Evolutionary conservation across 2,797 vertebrate genomes (phyloP).

Genomic region (Stomatorhinus walkeri): DNA sequence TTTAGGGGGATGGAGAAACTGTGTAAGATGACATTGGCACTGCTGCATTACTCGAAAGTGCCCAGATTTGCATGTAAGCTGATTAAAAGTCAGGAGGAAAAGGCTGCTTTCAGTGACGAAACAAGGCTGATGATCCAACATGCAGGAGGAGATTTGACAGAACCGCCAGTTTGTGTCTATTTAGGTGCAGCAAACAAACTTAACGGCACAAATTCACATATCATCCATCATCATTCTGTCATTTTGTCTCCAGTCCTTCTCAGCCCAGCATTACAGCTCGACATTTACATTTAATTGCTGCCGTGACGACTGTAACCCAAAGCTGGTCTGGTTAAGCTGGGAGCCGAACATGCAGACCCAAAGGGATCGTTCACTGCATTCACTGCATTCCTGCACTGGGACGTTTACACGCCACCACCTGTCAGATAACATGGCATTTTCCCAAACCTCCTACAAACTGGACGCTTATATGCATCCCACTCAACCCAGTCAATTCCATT

Average conservation of each 20-base stretch:
- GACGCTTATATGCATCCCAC: background rate
- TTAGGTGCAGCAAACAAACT: background rate
- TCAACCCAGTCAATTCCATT: background rate
- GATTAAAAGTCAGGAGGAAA: background rate
- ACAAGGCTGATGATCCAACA: background rate
- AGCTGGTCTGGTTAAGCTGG: background rate
- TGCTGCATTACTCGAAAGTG: background rate
- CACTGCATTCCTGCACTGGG: background rate
- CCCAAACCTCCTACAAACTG: background rate
- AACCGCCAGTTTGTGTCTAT: background rate
- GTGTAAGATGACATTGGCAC: background rate
- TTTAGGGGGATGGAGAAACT: conserved; percentile 38
- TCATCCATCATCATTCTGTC: background rate
- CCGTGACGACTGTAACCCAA: background rate
- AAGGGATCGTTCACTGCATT: background rate
- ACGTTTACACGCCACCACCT: background rate
- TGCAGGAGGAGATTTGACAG: background rate
- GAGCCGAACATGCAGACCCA: background rate
- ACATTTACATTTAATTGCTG: background rate
- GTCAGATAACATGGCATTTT: background rate
- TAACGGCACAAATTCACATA: background rate
- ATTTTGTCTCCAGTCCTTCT: background rate
- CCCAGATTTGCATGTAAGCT: background rate
- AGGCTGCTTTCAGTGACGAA: background rate
- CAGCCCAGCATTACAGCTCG: background rate